Evolutionary conservation across 1,140 invertebrate genomes (phyloP).

Genomic region (Apis dorsata): DNA sequence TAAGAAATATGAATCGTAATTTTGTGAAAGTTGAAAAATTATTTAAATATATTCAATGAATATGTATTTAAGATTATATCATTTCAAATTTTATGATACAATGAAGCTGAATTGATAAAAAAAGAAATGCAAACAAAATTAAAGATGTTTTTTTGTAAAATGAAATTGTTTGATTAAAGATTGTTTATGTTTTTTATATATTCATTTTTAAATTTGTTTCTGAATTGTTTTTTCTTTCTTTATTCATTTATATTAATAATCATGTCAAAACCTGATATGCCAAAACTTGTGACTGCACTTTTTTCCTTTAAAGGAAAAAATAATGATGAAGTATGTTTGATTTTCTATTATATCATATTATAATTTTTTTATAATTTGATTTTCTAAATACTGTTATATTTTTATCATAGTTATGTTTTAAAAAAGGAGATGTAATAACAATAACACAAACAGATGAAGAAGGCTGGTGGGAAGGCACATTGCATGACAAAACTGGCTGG

Average conservation of each 20-base stretch:
- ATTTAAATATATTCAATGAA: neutral
- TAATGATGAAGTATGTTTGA: conserved; percentile 92
- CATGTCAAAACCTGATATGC: conserved; percentile 80
- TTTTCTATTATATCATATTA: neutral
- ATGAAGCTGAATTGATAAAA: neutral
- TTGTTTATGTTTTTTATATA: neutral
- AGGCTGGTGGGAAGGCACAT: conserved; percentile 98
- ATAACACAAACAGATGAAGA: conserved; percentile 93
- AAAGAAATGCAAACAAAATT: neutral
- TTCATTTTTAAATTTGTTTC: neutral
- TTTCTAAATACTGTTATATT: neutral
- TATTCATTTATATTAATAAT: neutral
- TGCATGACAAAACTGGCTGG: conserved; percentile 97
- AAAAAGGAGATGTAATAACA: conserved; percentile 97
- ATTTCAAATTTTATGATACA: neutral
- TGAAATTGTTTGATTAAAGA: neutral
- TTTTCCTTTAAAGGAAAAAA: conserved; percentile 97
- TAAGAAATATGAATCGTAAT: neutral
- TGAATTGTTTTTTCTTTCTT: neutral
- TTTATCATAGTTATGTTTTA: conserved; percentile 91
- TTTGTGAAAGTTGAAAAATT: neutral
- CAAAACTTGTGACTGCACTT: conserved; percentile 91
- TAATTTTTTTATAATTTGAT: neutral
- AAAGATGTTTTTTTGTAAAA: neutral
- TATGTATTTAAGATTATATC: neutral